phyloP scores from a whole-genome alignment of 2,888 invertebrate species.

The Polyommatus iphigenia region DNA sequence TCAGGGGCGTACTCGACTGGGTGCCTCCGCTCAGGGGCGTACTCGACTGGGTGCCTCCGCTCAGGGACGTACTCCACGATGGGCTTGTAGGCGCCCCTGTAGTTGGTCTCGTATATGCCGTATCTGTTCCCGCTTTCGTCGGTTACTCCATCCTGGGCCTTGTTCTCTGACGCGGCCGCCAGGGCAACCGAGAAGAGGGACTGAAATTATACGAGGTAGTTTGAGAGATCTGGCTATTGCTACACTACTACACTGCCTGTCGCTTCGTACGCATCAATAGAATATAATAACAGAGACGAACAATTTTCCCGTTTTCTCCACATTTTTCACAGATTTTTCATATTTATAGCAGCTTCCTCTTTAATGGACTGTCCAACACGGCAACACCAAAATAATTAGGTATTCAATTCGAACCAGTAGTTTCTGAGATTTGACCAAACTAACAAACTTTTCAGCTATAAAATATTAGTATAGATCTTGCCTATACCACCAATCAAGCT shows the following conservation, averaged over 20 bases:
- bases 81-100: neutral
- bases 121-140: slow-evolving; percentile 9
- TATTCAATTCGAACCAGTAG: no score
- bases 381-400: no score
- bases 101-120: slow-evolving; percentile 16
- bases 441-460: no score
- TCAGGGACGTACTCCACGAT: slow-evolving; percentile 1
- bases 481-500: no score
- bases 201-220: slow-evolving; percentile 32
- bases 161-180: slow-evolving; percentile 26
- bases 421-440: no score
- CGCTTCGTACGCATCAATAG: no score
- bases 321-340: no score
- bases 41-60: neutral
- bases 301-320: no score
- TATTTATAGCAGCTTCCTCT: no score
- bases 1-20: neutral
- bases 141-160: slow-evolving; percentile 18
- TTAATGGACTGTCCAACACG: no score
- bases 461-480: no score
- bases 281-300: neutral
- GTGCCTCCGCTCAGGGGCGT: neutral
- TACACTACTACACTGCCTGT: neutral
- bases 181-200: slow-evolving; percentile 36
- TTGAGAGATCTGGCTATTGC: neutral